phyloP scores from a whole-genome alignment of 2,797 vertebrate genomes.

The Hirundo rustica region DNA sequence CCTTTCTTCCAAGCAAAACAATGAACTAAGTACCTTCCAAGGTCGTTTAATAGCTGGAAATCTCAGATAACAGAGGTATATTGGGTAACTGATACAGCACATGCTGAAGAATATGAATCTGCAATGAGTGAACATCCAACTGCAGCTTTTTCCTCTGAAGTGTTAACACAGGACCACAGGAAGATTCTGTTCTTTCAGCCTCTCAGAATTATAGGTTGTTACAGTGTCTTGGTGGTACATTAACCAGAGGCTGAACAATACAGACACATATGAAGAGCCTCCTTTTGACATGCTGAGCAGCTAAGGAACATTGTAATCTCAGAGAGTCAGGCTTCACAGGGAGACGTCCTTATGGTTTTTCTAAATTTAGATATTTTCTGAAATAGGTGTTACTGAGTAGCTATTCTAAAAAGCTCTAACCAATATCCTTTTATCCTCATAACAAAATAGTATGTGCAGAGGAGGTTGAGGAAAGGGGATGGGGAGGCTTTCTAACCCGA shows the following conservation, averaged over 20 bases:
- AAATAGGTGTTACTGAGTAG: neutral
- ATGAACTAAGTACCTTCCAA: slow-evolving; percentile 26
- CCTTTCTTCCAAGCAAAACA: slow-evolving; percentile 21
- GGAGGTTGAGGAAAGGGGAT: neutral
- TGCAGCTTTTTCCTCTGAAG: slow-evolving; percentile 54
- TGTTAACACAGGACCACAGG: slow-evolving; percentile 44
- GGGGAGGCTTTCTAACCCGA: neutral
- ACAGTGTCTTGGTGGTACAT: neutral
- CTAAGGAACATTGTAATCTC: slow-evolving; percentile 33
- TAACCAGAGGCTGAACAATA: slow-evolving; percentile 32
- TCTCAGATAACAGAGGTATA: slow-evolving; percentile 44
- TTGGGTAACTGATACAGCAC: slow-evolving; percentile 35
- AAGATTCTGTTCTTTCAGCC: slow-evolving; percentile 53
- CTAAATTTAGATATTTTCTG: slow-evolving; percentile 19
- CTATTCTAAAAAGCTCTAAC: neutral
- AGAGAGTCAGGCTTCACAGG: neutral
- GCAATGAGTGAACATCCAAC: slow-evolving; percentile 46
- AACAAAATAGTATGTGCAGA: neutral
- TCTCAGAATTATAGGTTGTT: slow-evolving; percentile 39
- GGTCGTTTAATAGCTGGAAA: slow-evolving; percentile 58
- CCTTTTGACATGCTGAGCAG: neutral
- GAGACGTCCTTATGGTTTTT: neutral
- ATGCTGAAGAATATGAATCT: slow-evolving; percentile 49
- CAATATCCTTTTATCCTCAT: neutral
- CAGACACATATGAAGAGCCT: slow-evolving; percentile 1